Percentiles rank a stretch among this genome's conserved stretches.
Conservation (phyloP, 2,888 invertebrate genomes). For the Agonopterix subpropinquella region DNA sequence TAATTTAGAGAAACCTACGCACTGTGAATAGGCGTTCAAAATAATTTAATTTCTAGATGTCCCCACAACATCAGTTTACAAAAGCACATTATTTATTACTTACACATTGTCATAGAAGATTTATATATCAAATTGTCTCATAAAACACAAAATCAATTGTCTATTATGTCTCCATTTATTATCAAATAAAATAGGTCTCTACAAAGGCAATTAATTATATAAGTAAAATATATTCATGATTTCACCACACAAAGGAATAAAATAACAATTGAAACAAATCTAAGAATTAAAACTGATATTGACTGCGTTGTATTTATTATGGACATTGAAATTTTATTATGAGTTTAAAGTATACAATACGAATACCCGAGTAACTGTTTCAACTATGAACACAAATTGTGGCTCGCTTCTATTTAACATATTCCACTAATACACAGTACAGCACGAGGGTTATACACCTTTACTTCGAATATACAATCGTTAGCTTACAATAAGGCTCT, state of each 20-base stretch:
- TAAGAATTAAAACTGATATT: conserved; percentile 34
- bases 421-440: conserved; percentile 56
- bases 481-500: conserved; percentile 49
- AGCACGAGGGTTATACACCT: conserved; percentile 47
- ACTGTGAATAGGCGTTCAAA: conserved; percentile 6
- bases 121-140: conserved; percentile 39
- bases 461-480: conserved; percentile 46
- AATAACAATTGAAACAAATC: conserved; percentile 32
- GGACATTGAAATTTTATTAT: conserved; percentile 59
- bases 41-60: conserved; percentile 6
- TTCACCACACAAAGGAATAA: conserved; percentile 61
- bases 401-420: conserved; percentile 56
- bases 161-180: conserved; percentile 66
- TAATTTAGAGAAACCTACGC: conserved; percentile 13
- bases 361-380: conserved; percentile 58
- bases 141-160: conserved; percentile 42
- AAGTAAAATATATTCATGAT: conserved; percentile 46
- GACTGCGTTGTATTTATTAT: conserved; percentile 49
- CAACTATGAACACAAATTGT: conserved; percentile 71
- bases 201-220: conserved; percentile 48
- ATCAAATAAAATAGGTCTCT: conserved; percentile 46
- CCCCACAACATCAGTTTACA: conserved; percentile 29
- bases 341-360: conserved; percentile 41
- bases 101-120: conserved; percentile 29
- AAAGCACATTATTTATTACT: conserved; percentile 36